Evolutionary conservation across 1,140 invertebrate genomes (phyloP), one percentile per base, ranked within the genome.

Genomic region (Drosophila fuyamai): DNA sequence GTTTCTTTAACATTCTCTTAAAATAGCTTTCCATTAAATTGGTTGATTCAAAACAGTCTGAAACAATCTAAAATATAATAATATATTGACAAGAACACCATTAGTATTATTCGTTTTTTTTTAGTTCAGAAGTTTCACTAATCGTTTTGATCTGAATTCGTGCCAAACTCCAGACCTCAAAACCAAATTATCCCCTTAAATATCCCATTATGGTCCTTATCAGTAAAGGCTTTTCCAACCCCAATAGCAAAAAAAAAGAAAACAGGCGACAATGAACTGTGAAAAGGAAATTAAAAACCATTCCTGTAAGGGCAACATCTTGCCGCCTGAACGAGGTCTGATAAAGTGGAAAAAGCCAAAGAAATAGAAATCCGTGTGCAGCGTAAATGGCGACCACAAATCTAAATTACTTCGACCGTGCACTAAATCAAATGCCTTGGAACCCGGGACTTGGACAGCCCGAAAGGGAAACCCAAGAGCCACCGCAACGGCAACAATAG

Each of bases 391-490:
- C 72, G 58, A 90, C 84, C 84, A 89, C 84, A 88, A 88, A 88
- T 88, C 84, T 90, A 89, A 88, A 89, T 90, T 88, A 88, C 84
- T 36, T 66, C 76, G 46, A 77, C 76, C 54, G 53, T 70, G 80
- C 83, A 83, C 79, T 88, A 89, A 88, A 88, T 88, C 83, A 88
- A 86, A 76, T 67, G 80, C 65, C 29, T 51, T 32, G 41, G 9
- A 16, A 12, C 40, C 29, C 27, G 41, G 18, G n/a, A 16, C 23
- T 66, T 27, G 41, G 50, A 66, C 46, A 68, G 67, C 54, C 81
- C 68, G 76, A 76, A 82, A 70, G 76, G 76, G 83, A 88, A 89
- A 79, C 84, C 83, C 76, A 76, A 76, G 82, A 72, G 70, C 65
- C 75, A 86, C 82, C 82, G 67, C 79, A 83, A 59, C 50, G 56